Percentiles rank a stretch among this genome's conserved stretches.
Conservation (phyloP, 1,140 invertebrate species). For the Sesamia nonagrioides region DNA sequence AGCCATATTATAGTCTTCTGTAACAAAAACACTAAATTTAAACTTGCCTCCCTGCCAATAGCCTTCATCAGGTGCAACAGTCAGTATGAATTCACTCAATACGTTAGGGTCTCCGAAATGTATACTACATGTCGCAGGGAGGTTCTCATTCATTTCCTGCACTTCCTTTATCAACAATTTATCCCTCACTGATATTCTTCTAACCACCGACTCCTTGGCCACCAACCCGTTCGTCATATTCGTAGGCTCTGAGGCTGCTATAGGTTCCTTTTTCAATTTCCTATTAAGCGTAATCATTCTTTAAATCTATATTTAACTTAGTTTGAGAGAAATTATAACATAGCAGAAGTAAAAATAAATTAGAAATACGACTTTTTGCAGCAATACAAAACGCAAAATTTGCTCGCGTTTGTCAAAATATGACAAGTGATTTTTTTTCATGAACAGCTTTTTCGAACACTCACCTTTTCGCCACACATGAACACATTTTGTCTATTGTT, state of each 20-base stretch:
- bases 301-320: constrained; percentile 47
- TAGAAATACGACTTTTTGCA: constrained; percentile 33
- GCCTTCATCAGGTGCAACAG: constrained; percentile 95
- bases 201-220: constrained; percentile 73
- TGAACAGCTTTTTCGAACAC: background rate
- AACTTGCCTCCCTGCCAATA: constrained; percentile 96
- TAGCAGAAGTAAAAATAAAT: constrained; percentile 44
- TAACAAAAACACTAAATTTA: constrained; percentile 94
- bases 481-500: background rate
- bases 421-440: constrained; percentile 10
- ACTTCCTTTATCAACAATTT: constrained; percentile 95
- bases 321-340: constrained; percentile 54
- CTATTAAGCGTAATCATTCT: constrained; percentile 94
- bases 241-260: constrained; percentile 66
- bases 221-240: constrained; percentile 78
- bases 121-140: constrained; percentile 94
- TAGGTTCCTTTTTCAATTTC: constrained; percentile 91
- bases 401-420: constrained; percentile 26
- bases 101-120: constrained; percentile 94
- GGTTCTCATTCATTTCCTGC: constrained; percentile 96
- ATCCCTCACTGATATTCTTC: constrained; percentile 94
- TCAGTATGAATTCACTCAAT: constrained; percentile 93
- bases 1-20: constrained; percentile 98
- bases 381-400: constrained; percentile 33
- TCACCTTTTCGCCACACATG: background rate